Evolutionary conservation across 2,113 vertebrate species (phyloP).

Genomic region (Xenopus tropicalis): DNA sequence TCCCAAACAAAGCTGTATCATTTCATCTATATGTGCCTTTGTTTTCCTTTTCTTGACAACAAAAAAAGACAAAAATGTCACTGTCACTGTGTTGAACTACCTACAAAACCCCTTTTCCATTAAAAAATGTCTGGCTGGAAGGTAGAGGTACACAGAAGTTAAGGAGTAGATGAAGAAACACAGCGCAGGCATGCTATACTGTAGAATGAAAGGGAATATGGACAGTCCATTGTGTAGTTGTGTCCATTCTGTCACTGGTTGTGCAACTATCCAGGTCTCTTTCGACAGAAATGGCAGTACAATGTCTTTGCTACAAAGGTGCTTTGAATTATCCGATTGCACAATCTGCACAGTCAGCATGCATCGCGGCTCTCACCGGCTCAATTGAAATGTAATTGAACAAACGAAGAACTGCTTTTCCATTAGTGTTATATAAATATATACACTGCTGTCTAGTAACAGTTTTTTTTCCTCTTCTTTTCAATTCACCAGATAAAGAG

Average conservation of each 20-base stretch:
- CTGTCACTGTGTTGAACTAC: too few species aligned
- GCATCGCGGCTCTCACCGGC: background rate
- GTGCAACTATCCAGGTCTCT: background rate
- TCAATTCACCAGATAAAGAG: conserved; percentile 23
- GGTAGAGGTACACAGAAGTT: too few species aligned
- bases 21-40: too few species aligned
- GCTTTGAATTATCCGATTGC: conserved; percentile 26
- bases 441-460: conserved; percentile 25
- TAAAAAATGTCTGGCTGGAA: too few species aligned
- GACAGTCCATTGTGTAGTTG: too few species aligned
- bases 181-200: too few species aligned
- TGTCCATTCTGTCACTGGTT: background rate
- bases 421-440: conserved; percentile 29
- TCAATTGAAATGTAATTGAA: conserved; percentile 32
- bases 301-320: conserved; percentile 23
- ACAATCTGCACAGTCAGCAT: conserved; percentile 29
- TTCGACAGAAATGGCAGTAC: conserved; percentile 15
- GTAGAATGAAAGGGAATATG: too few species aligned
- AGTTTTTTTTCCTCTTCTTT: conserved; percentile 15
- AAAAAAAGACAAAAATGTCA: too few species aligned
- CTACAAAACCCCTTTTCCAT: too few species aligned
- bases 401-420: conserved; percentile 22
- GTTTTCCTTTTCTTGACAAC: too few species aligned
- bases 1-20: too few species aligned
- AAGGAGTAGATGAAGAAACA: too few species aligned